A percentile compares a stretch with the other conserved stretches of the same genome.
phyloP scores from a whole-genome alignment of 2,888 invertebrate genomes.

The Protophormia terraenovae region DNA sequence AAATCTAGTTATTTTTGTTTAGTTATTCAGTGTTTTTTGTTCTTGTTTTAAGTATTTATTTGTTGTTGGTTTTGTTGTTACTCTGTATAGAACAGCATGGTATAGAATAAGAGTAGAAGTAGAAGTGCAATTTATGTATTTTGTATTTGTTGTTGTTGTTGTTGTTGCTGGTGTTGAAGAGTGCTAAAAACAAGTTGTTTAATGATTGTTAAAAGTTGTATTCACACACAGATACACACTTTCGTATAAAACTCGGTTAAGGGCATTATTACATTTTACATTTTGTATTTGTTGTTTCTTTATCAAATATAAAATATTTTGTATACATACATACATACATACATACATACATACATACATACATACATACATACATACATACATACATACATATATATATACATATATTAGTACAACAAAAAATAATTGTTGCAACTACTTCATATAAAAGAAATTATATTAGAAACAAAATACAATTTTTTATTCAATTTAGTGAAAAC shows the following conservation, averaged over 20 bases:
- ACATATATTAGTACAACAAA: too few relatives aligned
- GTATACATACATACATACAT: neutral
- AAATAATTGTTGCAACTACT: too few relatives aligned
- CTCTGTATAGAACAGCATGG: neutral
- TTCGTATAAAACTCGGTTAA: slow-evolving; percentile 55
- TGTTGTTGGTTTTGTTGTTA: neutral
- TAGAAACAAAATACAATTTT: too few relatives aligned
- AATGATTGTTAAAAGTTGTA: slow-evolving; percentile 54
- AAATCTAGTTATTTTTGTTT: slow-evolving; percentile 41
- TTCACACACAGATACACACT: neutral
- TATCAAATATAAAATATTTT: neutral
- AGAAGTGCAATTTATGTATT: neutral
- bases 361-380: too few relatives aligned
- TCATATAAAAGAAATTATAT: too few relatives aligned
- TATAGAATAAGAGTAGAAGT: neutral
- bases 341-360: too few relatives aligned
- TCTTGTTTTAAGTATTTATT: neutral
- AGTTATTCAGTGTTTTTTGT: neutral
- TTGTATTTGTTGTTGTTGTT: neutral
- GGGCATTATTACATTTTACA: slow-evolving; percentile 47
- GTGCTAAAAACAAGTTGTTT: slow-evolving; percentile 59
- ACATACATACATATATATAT: too few relatives aligned
- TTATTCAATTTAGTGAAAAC: too few relatives aligned
- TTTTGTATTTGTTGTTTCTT: neutral
- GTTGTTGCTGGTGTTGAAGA: slow-evolving; percentile 29